Percentiles rank a stretch among this genome's conserved stretches.
Evolutionary conservation across 2,113 vertebrate genomes (phyloP).

Genomic region (Centrocercus urophasianus): DNA sequence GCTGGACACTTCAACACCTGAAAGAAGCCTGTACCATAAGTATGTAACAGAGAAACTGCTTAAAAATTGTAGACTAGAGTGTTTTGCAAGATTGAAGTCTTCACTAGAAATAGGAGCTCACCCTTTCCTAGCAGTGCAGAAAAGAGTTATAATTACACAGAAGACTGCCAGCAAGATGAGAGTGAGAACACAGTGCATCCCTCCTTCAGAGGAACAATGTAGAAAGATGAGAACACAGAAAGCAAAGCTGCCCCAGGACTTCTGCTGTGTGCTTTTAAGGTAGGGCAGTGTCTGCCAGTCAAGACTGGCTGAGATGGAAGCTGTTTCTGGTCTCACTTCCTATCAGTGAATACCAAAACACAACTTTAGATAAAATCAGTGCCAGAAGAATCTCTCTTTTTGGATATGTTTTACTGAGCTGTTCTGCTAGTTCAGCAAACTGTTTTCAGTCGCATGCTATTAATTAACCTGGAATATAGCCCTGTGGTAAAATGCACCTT

Average conservation of each 20-base stretch:
- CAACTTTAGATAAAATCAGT: constrained; percentile 13
- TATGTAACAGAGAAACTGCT: neutral
- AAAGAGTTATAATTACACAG: neutral
- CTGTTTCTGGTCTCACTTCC: neutral
- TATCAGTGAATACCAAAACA: constrained; percentile 2
- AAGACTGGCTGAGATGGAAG: neutral
- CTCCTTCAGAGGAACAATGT: neutral
- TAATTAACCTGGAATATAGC: constrained; percentile 45
- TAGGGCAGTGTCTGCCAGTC: neutral
- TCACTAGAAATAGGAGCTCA: neutral
- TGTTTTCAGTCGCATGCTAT: constrained; percentile 1
- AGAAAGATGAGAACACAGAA: neutral
- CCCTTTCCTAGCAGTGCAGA: neutral
- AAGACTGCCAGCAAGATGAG: neutral
- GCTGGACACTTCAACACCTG: neutral
- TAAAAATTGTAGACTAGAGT: neutral
- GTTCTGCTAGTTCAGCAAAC: constrained; percentile 53
- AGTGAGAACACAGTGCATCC: neutral
- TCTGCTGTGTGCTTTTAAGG: neutral
- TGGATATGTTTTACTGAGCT: constrained; percentile 17
- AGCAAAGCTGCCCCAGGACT: neutral
- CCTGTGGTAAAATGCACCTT: neutral
- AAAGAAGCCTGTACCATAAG: neutral
- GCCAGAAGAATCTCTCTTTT: constrained; percentile 1
- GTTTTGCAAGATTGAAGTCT: neutral